These are phyloP conservation scores for Tenrec ecaudatus DNA, from an alignment of 2,113 vertebrate genomes.

Conservation along the genomic window DNA sequence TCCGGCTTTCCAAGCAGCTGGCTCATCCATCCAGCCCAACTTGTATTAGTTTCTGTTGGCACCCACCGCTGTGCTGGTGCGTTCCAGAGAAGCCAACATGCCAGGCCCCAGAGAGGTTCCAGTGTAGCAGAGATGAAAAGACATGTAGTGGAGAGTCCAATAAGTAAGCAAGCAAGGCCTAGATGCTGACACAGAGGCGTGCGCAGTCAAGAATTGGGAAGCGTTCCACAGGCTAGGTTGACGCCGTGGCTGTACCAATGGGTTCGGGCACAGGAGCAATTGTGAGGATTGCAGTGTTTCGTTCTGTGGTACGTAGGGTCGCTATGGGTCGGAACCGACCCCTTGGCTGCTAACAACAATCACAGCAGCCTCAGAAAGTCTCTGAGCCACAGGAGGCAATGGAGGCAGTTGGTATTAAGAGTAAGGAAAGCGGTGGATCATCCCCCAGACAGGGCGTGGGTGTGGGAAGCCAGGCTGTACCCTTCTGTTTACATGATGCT, in stretches of 20 bases:
- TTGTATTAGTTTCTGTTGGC: not conserved
- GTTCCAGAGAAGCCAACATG: conserved; percentile 28
- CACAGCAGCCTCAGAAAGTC: not conserved
- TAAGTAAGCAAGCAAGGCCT: not conserved
- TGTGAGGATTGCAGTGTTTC: no score
- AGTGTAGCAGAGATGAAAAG: not conserved
- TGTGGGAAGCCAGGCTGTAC: not conserved
- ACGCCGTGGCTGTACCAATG: no score
- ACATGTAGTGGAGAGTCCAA: not conserved
- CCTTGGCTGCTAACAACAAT: no score
- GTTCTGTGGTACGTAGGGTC: no score
- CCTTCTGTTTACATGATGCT: not conserved
- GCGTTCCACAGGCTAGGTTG: no score
- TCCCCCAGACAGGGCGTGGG: not conserved
- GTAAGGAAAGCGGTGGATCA: not conserved
- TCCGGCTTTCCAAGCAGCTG: not conserved
- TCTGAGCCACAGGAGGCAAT: not conserved
- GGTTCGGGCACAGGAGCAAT: no score
- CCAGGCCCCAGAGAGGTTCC: not conserved
- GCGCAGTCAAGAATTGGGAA: no score
- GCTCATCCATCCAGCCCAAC: not conserved
- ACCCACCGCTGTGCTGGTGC: not conserved
- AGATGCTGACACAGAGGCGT: not conserved
- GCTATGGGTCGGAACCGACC: no score
- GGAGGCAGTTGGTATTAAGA: not conserved